Evolutionary conservation across 2,797 vertebrate genomes (phyloP), one percentile per base, ranked within the genome.

Genomic region (Nasua narica): DNA sequence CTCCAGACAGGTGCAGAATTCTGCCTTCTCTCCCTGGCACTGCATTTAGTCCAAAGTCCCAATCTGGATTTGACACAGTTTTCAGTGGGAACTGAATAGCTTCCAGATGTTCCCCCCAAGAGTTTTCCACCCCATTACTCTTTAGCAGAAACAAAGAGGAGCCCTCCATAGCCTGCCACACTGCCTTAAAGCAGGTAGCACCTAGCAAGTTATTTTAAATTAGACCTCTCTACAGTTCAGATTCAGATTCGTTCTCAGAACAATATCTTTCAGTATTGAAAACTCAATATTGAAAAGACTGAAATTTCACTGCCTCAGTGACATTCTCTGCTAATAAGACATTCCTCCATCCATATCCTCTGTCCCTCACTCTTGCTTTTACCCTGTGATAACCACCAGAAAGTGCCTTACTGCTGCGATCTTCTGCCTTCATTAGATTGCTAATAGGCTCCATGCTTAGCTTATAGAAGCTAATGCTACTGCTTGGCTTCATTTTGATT

Each of bases 121-220:
- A 94, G 43, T 90, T 94, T 97, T 96, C 74, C 67, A 43, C 97
- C 70, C 54, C 77, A 18, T 94, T 78, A 65, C 65, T 97, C 52
- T 87, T 94, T n/a, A 83, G 83, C 65, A 90, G 88, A 94, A 90
- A 77, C 77, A 74, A 27, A 95, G 81, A 87, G 37, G 25, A 83
- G 43, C 46, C 21, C 46, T 54, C 40, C 4, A 46, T 82, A 58
- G 70, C 37, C 43, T 86, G 56, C 29, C 79, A 50, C 32, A 77
- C 46, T 94, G 35, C 50, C 67, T 79, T 82, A 25, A 93, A 96
- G 52, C 37, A 93, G 74, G 60, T 76, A 54, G 69, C 54, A 87
- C 72, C 77, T 94, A 19, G 91, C 16, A 12, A 56, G 15, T 88
- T 95, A 78, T 65, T 90, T 0, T 35, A 76, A 84, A 70, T 62